Percentiles rank a stretch among this genome's conserved stretches.
Conservation (phyloP, 2,113 vertebrate genomes). For the Eclectus roratus region DNA sequence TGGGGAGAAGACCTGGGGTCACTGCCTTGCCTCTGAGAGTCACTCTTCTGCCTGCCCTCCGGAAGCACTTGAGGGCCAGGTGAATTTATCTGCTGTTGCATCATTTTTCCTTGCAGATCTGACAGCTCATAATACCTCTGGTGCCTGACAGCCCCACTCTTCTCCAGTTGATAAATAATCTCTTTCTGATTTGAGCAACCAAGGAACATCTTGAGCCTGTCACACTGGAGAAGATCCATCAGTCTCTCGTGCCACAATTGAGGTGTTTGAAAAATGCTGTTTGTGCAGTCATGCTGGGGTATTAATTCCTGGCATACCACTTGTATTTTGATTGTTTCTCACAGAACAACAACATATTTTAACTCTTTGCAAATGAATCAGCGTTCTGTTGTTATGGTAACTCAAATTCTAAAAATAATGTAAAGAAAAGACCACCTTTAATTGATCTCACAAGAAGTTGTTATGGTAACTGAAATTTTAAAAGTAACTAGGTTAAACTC, state of each 20-base stretch:
- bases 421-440: conserved; percentile 80
- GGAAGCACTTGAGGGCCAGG: not conserved
- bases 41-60: not conserved
- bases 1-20: not conserved
- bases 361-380: conserved; percentile 74
- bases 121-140: conserved; percentile 67
- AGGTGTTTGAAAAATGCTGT: conserved; percentile 72
- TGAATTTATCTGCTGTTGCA: conserved; percentile 66
- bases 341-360: conserved; percentile 71
- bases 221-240: conserved; percentile 72
- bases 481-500: conserved; percentile 83
- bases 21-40: not conserved
- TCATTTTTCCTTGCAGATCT: conserved; percentile 68
- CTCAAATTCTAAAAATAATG: conserved; percentile 79
- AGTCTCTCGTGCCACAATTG: conserved; percentile 62
- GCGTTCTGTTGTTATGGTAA: conserved; percentile 79
- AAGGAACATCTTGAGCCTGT: conserved; percentile 72
- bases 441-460: conserved; percentile 82
- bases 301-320: conserved; percentile 67
- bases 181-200: conserved; percentile 75
- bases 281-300: conserved; percentile 46
- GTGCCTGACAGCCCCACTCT: conserved; percentile 68
- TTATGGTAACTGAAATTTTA: conserved; percentile 82
- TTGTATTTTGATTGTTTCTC: conserved; percentile 76
- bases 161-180: conserved; percentile 76